Conservation (phyloP, 2,797 vertebrate genomes). For the Coluber constrictor region DNA sequence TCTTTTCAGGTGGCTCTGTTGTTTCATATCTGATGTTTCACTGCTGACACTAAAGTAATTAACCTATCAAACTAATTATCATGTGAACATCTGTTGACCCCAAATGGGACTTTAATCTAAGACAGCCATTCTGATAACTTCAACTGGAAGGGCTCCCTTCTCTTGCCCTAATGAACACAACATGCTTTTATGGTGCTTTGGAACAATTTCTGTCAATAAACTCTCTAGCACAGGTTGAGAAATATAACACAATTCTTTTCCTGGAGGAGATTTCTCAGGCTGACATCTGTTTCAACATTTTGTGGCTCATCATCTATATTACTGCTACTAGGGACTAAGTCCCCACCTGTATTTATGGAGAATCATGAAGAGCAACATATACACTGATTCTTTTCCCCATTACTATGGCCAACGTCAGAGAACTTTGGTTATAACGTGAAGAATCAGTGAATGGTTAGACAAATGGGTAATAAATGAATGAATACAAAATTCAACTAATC, state of each 20-base stretch:
- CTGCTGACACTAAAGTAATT: not conserved
- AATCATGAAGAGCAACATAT: not conserved
- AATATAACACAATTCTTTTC: not conserved
- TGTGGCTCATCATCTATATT: not conserved
- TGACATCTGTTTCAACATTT: not conserved
- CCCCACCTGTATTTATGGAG: too few species aligned
- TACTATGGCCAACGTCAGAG: not conserved
- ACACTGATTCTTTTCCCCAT: not conserved
- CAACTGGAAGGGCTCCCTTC: not conserved
- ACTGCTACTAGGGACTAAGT: not conserved
- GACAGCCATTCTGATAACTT: not conserved
- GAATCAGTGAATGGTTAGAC: not conserved
- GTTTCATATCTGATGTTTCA: accelerated
- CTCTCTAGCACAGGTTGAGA: not conserved
- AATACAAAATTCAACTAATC: not conserved
- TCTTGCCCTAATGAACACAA: not conserved
- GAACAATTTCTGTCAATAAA: not conserved
- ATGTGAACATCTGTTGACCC: not conserved
- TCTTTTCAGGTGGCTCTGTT: not conserved
- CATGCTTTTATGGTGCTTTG: not conserved
- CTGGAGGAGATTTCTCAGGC: not conserved
- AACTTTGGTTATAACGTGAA: not conserved
- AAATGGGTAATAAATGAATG: not conserved
- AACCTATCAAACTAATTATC: not conserved
- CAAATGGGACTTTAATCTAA: not conserved